A percentile compares a stretch with the other conserved stretches of the same genome.
Conservation (phyloP, 2,113 vertebrate genomes). For the Pseudolaguvia tuberculata region DNA sequence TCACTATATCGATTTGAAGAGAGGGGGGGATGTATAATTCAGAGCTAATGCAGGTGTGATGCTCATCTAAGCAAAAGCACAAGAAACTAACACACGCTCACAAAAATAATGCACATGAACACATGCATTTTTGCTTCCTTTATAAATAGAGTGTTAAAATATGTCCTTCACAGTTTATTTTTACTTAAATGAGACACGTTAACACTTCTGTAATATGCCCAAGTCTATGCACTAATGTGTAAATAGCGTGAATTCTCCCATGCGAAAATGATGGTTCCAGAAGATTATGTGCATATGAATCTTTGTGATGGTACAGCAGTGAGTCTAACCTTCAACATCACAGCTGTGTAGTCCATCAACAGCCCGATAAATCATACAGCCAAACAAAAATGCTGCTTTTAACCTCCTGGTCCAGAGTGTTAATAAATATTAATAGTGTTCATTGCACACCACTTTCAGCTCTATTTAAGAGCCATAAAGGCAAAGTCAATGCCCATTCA, state of each 20-base stretch:
- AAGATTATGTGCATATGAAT: conserved; percentile 11
- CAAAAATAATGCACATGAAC: neutral
- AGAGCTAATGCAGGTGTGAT: conserved; percentile 53
- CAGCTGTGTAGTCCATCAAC: conserved; percentile 40
- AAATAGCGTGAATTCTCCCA: conserved; percentile 27
- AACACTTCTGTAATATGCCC: neutral
- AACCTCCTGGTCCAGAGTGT: conserved; percentile 46
- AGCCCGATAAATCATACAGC: conserved; percentile 46
- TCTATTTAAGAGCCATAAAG: conserved; percentile 47
- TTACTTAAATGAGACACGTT: neutral
- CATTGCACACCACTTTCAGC: conserved; percentile 50
- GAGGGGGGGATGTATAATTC: conserved; percentile 48
- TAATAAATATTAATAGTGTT: conserved; percentile 55
- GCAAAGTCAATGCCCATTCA: conserved; percentile 34
- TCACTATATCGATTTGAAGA: conserved; percentile 50
- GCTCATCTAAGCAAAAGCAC: conserved; percentile 44
- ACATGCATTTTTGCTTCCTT: neutral
- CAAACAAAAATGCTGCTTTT: conserved; percentile 46
- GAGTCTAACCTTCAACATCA: conserved; percentile 43
- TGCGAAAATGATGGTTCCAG: conserved; percentile 10
- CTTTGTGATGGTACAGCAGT: conserved; percentile 9
- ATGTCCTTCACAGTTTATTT: neutral
- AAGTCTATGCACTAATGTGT: neutral
- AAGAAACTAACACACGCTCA: conserved; percentile 4
- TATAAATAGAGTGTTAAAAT: neutral